phyloP scores from a whole-genome alignment of 64 coral and sea anemone genomes.

The Montipora foliosa region DNA sequence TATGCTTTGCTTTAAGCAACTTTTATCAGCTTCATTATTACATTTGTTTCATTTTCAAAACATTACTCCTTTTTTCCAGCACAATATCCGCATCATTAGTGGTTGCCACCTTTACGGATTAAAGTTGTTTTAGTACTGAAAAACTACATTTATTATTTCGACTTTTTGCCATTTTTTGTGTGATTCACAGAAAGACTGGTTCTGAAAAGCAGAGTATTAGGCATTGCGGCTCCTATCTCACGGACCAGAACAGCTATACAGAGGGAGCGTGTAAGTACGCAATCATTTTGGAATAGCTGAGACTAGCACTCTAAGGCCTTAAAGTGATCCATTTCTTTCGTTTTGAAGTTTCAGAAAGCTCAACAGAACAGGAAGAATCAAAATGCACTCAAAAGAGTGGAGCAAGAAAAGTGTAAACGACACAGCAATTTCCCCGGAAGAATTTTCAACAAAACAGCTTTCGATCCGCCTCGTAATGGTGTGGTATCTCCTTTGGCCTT shows the following conservation, averaged over 20 bases:
- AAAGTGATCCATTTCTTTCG: background rate
- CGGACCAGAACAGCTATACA: background rate
- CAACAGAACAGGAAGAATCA: slow-evolving; percentile 8
- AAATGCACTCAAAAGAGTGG: slow-evolving; percentile 14
- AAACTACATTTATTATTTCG: no score
- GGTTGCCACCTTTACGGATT: no score
- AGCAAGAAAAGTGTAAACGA: background rate
- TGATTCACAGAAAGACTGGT: background rate
- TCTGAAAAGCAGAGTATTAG: background rate
- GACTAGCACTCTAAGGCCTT: no score
- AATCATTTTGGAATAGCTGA: background rate
- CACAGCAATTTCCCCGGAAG: background rate
- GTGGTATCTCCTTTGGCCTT: background rate
- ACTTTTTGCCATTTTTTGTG: background rate
- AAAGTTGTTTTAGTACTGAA: no score
- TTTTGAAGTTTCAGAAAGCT: background rate
- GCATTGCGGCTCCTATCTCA: background rate
- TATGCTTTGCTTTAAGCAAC: no score
- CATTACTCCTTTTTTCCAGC: no score
- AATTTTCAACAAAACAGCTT: background rate
- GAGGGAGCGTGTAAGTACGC: background rate
- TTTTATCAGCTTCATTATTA: no score
- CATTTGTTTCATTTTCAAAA: no score
- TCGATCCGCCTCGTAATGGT: background rate
- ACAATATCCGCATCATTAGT: no score